Evolutionary conservation across 1,140 invertebrate genomes (phyloP).

Genomic region (Atta cephalotes): DNA sequence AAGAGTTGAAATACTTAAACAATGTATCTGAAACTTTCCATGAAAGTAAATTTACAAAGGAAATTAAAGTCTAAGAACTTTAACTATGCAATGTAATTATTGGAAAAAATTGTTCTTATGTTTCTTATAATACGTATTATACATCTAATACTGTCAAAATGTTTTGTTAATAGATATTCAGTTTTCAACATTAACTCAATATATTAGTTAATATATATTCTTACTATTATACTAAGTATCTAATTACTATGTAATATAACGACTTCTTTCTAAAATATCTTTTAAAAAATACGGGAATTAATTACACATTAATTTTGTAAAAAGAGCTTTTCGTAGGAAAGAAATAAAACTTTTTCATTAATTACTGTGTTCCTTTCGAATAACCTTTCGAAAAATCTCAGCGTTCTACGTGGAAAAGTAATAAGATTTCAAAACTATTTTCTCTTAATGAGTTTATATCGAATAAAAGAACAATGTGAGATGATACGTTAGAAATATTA

Average conservation of each 20-base stretch:
- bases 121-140: neutral
- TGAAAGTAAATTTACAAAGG: constrained; percentile 7
- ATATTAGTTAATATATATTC: constrained; percentile 5
- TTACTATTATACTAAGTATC: neutral
- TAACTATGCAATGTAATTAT: neutral
- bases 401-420: neutral
- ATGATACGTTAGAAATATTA: constrained; percentile 34
- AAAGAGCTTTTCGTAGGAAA: constrained; percentile 29
- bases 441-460: constrained; percentile 50
- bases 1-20: neutral
- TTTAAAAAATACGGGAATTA: constrained; percentile 9
- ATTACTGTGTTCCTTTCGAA: constrained; percentile 42
- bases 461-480: constrained; percentile 43
- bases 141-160: neutral
- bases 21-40: neutral
- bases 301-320: constrained; percentile 42
- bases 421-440: constrained; percentile 24
- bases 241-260: neutral
- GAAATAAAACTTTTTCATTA: constrained; percentile 31
- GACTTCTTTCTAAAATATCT: neutral
- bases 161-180: neutral
- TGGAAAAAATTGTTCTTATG: neutral
- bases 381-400: constrained; percentile 46
- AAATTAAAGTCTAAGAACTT: neutral
- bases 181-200: neutral